Evolutionary conservation across 1,140 invertebrate species (phyloP), one percentile per base, ranked within the genome.

Genomic region (Lordiphosa clarofinis): DNA sequence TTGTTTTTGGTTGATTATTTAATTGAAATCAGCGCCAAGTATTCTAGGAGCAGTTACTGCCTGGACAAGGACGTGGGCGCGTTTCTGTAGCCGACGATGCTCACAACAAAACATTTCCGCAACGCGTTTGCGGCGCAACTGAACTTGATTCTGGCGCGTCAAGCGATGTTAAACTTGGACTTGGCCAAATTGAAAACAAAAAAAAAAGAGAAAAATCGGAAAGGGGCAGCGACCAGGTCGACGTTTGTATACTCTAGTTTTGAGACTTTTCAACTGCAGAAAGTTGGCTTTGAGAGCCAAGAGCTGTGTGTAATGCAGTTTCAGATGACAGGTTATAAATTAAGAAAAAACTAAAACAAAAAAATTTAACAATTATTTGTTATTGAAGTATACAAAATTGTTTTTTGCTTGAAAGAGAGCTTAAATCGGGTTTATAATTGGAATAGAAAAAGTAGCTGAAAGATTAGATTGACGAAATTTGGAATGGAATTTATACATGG

Each of bases 91-190:
- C 61, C 62, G 78, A 73, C 73, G 69, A 72, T 64, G 59, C 69
- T 69, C 57, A 56, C 69, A 68, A 65, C 68, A 76, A 82, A 78
- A 86, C 81, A 82, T 86, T 82, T 76, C 75, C 75, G 75, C 69
- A 79, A 86, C 68, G 75, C 81, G 75, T 86, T 86, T 86, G 82
- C 82, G 82, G 75, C 75, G 79, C 75, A 86, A 86, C 82, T 86
- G 82, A 86, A 86, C 82, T 86, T 86, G 82, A 86, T 86, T 86
- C 82, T 86, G 75, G 74, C 82, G 74, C 73, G 74, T 58, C 69
- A 61, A 67, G 65, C 65, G 71, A 57, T 79, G 82, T 76, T 86
- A 86, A 86, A 86, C 82, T 86, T 86, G 81, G 72, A 81, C 79
- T 86, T 86, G 82, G 81, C 81, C 68, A 82, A 84, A 78, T 61